phyloP scores from a whole-genome alignment of 1,140 invertebrate species.

The Pygmarrhopalites habei region DNA sequence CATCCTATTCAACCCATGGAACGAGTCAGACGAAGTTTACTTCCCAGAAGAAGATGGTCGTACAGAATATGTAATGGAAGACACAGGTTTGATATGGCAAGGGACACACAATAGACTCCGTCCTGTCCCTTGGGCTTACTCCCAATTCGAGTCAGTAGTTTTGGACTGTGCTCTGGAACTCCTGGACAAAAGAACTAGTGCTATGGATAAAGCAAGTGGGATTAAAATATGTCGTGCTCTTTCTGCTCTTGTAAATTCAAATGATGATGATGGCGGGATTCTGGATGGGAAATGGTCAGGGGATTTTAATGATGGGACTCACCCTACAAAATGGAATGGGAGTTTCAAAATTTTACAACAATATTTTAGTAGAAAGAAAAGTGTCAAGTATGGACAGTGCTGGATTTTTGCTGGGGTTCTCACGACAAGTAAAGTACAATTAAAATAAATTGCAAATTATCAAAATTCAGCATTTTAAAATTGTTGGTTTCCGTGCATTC shows the following conservation, averaged over 20 bases:
- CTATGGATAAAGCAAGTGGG: constrained; percentile 54
- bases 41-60: constrained; percentile 60
- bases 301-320: constrained; percentile 70
- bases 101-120: constrained; percentile 68
- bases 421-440: constrained; percentile 59
- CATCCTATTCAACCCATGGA: constrained; percentile 82
- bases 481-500: too few relatives aligned
- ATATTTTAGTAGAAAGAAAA: constrained; percentile 72
- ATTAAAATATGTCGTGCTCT: constrained; percentile 67
- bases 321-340: constrained; percentile 79
- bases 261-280: constrained; percentile 76
- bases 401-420: constrained; percentile 94
- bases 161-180: too few relatives aligned
- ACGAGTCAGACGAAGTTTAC: constrained; percentile 56
- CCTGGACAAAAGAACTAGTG: constrained; percentile 66
- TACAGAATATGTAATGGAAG: constrained; percentile 77
- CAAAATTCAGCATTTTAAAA: background rate
- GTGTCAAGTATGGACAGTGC: constrained; percentile 89
- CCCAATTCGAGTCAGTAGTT: constrained; percentile 77
- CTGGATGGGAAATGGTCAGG: constrained; percentile 83
- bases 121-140: constrained; percentile 83
- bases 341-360: constrained; percentile 77
- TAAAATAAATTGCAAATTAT: too few relatives aligned
- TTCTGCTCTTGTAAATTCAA: too few relatives aligned
- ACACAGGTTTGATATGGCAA: constrained; percentile 82